Evolutionary conservation across 2,113 vertebrate species (phyloP).

Genomic region (Cranoglanis bouderius): DNA sequence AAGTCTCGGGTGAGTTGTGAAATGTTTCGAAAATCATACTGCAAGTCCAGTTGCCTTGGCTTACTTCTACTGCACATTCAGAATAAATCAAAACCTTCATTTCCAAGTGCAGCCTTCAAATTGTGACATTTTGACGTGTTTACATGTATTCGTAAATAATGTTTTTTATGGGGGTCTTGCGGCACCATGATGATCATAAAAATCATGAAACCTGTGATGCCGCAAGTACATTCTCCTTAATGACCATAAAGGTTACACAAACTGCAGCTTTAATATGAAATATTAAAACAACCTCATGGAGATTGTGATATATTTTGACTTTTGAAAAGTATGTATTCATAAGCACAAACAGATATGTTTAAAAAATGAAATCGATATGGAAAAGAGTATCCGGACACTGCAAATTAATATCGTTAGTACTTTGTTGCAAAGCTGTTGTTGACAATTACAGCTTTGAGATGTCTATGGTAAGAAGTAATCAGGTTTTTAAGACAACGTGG

Average conservation of each 20-base stretch:
- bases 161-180: background rate
- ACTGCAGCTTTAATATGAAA: background rate
- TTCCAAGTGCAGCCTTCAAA: background rate
- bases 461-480: background rate
- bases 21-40: background rate
- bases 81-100: background rate
- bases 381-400: background rate
- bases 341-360: background rate
- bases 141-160: background rate
- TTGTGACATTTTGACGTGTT: background rate
- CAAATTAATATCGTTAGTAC: background rate
- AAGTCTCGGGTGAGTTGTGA: background rate
- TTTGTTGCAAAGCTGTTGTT: background rate
- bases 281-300: background rate
- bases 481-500: background rate
- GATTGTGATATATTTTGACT: background rate
- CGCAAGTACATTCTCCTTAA: background rate
- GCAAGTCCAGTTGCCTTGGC: background rate
- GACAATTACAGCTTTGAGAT: background rate
- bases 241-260: background rate
- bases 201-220: background rate
- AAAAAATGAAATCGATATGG: too few relatives aligned
- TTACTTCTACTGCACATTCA: background rate
- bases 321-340: background rate
- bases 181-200: background rate